These are phyloP conservation scores for Machimus rusticus DNA, from an alignment of 2,888 invertebrate species.

Conservation along the genomic window DNA sequence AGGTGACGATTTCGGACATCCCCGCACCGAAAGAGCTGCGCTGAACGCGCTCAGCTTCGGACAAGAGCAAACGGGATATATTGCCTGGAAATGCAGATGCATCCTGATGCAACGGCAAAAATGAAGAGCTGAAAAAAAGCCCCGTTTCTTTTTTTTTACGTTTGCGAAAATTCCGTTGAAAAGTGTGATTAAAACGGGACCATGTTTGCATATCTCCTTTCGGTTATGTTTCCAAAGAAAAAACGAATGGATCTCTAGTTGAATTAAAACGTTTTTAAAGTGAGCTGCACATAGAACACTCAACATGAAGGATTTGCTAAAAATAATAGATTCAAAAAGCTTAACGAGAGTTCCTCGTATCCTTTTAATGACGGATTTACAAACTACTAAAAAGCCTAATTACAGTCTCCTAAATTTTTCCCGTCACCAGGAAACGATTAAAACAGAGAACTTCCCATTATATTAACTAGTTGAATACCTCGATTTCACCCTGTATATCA, in stretches of 20 bases:
- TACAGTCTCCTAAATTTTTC: no score
- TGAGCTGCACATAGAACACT: background rate
- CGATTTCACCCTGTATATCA: no score
- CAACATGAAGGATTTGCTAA: background rate
- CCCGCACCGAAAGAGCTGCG: background rate
- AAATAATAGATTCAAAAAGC: background rate
- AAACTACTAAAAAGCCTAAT: no score
- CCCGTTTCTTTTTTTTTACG: background rate
- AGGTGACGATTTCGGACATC: background rate
- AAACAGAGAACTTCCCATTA: no score
- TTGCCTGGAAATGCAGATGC: background rate
- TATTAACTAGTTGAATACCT: no score
- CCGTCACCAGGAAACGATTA: background rate
- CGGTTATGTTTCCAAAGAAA: background rate
- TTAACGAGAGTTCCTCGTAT: background rate
- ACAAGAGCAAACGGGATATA: background rate
- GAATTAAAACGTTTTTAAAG: background rate
- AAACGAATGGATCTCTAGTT: background rate
- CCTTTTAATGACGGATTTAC: background rate
- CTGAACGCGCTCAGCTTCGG: background rate
- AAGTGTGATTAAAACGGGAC: background rate
- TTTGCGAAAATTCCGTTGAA: background rate
- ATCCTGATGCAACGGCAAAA: background rate
- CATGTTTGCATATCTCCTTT: background rate
- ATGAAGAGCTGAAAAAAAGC: background rate